A percentile compares a stretch with the other conserved stretches of the same genome.
Conservation (phyloP, 2,888 invertebrate species). For the Lamellibrachia satsuma region DNA sequence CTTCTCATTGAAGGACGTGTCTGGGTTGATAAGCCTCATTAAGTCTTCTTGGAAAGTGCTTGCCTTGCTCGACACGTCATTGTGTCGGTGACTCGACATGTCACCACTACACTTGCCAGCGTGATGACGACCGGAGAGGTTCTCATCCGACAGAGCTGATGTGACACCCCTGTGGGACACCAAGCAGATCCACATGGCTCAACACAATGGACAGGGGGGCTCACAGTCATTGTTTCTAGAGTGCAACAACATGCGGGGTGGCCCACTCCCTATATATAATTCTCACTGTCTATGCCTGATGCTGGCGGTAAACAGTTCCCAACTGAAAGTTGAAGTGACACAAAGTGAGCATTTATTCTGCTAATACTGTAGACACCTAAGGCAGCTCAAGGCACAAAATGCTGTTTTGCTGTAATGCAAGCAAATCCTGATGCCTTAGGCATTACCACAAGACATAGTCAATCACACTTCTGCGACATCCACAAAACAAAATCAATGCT, state of each 20-base stretch:
- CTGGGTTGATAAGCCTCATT: constrained; percentile 86
- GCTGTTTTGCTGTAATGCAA: not conserved
- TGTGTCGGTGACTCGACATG: not conserved
- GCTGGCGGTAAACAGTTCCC: not conserved
- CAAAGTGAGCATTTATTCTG: not conserved
- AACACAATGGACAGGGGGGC: not conserved
- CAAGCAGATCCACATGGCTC: constrained; percentile 22
- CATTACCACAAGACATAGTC: not conserved
- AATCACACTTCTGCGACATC: not conserved
- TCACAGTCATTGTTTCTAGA: not conserved
- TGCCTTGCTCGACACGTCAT: not conserved
- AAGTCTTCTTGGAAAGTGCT: constrained; percentile 83
- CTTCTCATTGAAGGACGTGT: constrained; percentile 58
- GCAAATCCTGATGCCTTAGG: not conserved
- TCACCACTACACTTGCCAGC: not conserved
- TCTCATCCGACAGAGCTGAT: constrained; percentile 58
- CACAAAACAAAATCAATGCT: not conserved
- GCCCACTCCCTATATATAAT: constrained; percentile 17
- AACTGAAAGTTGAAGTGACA: not conserved
- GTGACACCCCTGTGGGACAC: constrained; percentile 51
- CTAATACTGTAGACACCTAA: not conserved
- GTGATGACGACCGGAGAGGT: not conserved
- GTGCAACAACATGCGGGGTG: not conserved
- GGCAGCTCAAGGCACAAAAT: not conserved
- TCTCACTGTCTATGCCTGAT: not conserved